Percentiles rank a stretch among this genome's conserved stretches.
These are phyloP conservation scores for Stomorhina lunata DNA, from an alignment of 2,888 invertebrate genomes.

Conservation along the genomic window DNA sequence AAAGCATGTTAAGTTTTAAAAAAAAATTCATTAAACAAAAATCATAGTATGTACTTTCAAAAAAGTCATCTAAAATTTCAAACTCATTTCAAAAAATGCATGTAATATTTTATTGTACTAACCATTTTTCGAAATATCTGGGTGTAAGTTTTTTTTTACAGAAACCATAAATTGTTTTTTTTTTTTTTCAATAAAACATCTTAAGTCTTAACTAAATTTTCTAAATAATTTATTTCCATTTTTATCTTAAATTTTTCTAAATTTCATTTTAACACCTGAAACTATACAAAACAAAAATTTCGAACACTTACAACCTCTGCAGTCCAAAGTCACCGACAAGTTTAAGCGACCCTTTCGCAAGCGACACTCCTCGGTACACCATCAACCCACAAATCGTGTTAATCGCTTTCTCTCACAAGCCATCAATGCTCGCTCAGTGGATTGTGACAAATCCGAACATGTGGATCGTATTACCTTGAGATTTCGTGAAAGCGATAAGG, in stretches of 20 bases:
- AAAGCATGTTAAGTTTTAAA: conserved; percentile 11
- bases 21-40: neutral
- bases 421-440: conserved; percentile 93
- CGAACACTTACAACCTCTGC: conserved; percentile 22
- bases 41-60: too few relatives aligned
- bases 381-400: conserved; percentile 93
- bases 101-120: conserved; percentile 49
- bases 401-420: conserved; percentile 95
- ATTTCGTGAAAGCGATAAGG: conserved; percentile 92
- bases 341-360: conserved; percentile 93
- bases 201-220: conserved; percentile 7
- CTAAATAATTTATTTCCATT: conserved; percentile 23
- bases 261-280: conserved; percentile 21
- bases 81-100: conserved; percentile 46
- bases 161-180: neutral
- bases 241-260: conserved; percentile 12
- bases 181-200: neutral
- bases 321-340: conserved; percentile 93
- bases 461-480: conserved; percentile 91
- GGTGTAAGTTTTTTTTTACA: conserved; percentile 44
- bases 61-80: too few relatives aligned
- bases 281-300: neutral
- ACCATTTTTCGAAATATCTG: conserved; percentile 44
- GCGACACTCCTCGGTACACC: conserved; percentile 91
- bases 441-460: conserved; percentile 93